Base-by-base conservation (phyloP, 2,797 vertebrate species). In the Cyprinella venusta region DNA sequence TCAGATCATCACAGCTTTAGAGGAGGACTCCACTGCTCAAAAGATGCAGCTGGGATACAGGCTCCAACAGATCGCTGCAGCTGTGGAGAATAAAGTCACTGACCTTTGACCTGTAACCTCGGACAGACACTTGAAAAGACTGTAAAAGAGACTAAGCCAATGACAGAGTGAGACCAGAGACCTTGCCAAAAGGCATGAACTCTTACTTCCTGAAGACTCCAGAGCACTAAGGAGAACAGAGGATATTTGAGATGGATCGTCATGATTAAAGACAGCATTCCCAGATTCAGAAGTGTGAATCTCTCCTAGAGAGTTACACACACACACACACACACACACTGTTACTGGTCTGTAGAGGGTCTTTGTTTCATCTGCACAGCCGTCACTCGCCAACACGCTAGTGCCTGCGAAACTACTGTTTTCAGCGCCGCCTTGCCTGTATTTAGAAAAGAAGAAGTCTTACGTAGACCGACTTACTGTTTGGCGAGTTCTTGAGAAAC, bases 41-140 rank as follows among this genome's bases (percentile, higher is more conserved):
- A 99, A 99, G 94, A 99, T 99, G 98, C 98, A 99, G 93, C 95
- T 99, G 0, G 97, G 97, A 19, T 99, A 99, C 88, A 94, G 98
- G 84, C 96, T 99, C 48, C 98, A 99, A 89, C 98, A 99, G 93
- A 96, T 99, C 0, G 98, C 98, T 3, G 98, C 98, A 1, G 96
- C 98, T 8, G 97, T 99, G 90, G 98, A 99, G 90, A 99, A 99
- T 92, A 99, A 99, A 92, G 98, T 99, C 91, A 99, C 98, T 0
- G 97, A 99, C 87, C 96, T 99, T 92, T 99, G 97, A 83, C 83
- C 79, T 81, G 82, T 81, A 68, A 79, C 80, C 77, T 80, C 79
- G 5, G 13, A 52, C 15, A 21, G 80, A 77, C 38, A 52, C 71
- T 77, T 63, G 30, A 38, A 70, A 63, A 85, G 84, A 86, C 69